Percentiles rank a stretch among this genome's conserved stretches.
These are phyloP conservation scores for Cryptotis parvus DNA, from an alignment of 2,113 vertebrate species.

Conservation along the genomic window DNA sequence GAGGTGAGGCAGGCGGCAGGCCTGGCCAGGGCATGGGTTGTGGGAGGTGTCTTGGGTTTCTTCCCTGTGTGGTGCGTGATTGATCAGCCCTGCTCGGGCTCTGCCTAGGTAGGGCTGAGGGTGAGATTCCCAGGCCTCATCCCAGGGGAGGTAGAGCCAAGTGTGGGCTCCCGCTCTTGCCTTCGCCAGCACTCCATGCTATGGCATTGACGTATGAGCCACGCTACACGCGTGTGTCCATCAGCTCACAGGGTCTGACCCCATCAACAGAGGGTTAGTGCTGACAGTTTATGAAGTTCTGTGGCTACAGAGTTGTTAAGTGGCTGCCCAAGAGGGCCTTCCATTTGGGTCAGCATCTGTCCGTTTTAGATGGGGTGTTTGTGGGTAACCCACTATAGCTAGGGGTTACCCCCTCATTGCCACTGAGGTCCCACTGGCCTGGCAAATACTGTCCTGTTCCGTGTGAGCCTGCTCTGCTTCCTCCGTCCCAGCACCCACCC, in stretches of 20 bases:
- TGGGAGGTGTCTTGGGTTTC: rapidly evolving
- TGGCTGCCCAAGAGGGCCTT: background rate
- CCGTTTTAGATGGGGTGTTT: background rate
- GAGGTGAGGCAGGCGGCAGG: constrained; percentile 82
- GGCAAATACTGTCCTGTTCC: background rate
- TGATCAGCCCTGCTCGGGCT: background rate
- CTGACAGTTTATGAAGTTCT: background rate
- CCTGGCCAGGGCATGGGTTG: background rate
- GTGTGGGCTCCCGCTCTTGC: background rate
- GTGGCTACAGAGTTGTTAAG: background rate
- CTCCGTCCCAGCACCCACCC: too few species aligned
- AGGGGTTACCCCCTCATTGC: background rate
- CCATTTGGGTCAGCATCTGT: background rate
- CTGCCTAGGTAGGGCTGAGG: background rate
- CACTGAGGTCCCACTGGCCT: background rate
- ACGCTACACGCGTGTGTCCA: too few species aligned
- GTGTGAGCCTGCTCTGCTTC: background rate
- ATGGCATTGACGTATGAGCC: background rate
- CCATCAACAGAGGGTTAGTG: background rate
- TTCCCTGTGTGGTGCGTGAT: background rate
- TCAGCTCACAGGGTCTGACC: background rate
- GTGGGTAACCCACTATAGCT: background rate
- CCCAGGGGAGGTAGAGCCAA: background rate
- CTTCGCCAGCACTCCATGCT: background rate
- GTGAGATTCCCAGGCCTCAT: background rate